Evolutionary conservation across 2,113 vertebrate species (phyloP).

Genomic region (Steatornis caripensis): DNA sequence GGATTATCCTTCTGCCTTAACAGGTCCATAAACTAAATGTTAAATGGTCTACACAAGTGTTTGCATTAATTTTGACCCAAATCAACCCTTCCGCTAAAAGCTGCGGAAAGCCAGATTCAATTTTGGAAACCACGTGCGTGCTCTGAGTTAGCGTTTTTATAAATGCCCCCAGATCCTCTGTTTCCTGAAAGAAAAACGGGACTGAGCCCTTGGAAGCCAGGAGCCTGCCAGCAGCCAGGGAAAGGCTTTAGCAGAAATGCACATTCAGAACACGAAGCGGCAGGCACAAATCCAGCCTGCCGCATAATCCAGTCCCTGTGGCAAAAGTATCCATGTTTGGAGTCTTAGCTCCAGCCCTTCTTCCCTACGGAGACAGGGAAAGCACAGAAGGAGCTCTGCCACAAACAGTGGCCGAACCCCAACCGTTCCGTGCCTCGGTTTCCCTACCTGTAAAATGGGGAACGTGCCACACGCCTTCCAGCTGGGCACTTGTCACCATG

Average conservation of each 20-base stretch:
- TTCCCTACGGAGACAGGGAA: not conserved
- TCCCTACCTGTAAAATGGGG: not conserved
- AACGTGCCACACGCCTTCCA: not conserved
- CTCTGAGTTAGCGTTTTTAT: not conserved
- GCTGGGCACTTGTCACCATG: not conserved
- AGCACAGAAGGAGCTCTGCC: not conserved
- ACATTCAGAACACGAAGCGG: not conserved
- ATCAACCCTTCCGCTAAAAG: slow-evolving; percentile 24
- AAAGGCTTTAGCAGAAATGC: not conserved
- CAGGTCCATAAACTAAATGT: slow-evolving; percentile 41
- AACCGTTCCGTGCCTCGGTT: not conserved
- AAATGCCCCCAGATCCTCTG: not conserved
- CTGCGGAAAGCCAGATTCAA: not conserved
- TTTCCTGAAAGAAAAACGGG: not conserved
- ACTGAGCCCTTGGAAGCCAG: not conserved
- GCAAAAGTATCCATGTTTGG: not conserved
- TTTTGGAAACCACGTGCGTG: not conserved
- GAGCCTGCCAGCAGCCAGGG: not conserved
- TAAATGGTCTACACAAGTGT: slow-evolving; percentile 15
- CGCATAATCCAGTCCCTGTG: not conserved
- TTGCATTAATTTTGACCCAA: slow-evolving; percentile 54
- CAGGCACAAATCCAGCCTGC: not conserved
- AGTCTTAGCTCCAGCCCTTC: not conserved
- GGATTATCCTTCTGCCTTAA: slow-evolving; percentile 57
- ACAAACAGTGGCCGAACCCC: accelerated